Conservation (phyloP, 2,797 vertebrate genomes). For the Urocyon cinereoargenteus region DNA sequence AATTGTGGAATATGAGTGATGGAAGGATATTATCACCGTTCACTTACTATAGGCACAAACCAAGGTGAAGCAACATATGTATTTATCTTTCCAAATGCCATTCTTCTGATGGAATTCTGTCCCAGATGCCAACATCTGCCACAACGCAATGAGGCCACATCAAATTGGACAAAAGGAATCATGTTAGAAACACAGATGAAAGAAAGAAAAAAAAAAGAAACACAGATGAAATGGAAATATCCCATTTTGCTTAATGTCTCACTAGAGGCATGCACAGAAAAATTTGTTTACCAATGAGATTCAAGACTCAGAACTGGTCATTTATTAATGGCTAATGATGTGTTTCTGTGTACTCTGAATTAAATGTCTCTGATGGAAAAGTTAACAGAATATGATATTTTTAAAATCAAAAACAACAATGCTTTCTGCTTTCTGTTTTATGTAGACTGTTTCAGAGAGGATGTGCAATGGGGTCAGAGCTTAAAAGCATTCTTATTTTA, state of each 20-base stretch:
- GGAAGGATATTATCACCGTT: background rate
- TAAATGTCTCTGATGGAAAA: background rate
- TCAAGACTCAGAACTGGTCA: background rate
- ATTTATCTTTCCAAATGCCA: background rate
- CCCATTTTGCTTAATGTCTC: background rate
- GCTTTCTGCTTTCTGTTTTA: background rate
- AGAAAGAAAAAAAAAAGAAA: background rate
- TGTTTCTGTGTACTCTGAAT: background rate
- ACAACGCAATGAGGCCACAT: background rate
- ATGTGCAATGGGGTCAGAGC: background rate
- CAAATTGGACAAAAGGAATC: background rate
- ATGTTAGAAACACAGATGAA: background rate
- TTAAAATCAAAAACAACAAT: background rate
- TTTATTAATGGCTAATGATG: slow-evolving; percentile 31
- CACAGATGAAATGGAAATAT: background rate
- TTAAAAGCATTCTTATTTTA: background rate
- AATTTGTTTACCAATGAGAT: background rate
- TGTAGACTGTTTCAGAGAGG: background rate
- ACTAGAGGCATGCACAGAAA: background rate
- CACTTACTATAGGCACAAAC: background rate
- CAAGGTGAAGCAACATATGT: background rate
- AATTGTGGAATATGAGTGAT: background rate
- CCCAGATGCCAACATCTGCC: background rate
- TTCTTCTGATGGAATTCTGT: background rate
- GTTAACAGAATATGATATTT: background rate